A percentile compares a stretch with the other conserved stretches of the same genome.
phyloP scores from a whole-genome alignment of 2,797 vertebrate species.

The Onychomys arenicola region DNA sequence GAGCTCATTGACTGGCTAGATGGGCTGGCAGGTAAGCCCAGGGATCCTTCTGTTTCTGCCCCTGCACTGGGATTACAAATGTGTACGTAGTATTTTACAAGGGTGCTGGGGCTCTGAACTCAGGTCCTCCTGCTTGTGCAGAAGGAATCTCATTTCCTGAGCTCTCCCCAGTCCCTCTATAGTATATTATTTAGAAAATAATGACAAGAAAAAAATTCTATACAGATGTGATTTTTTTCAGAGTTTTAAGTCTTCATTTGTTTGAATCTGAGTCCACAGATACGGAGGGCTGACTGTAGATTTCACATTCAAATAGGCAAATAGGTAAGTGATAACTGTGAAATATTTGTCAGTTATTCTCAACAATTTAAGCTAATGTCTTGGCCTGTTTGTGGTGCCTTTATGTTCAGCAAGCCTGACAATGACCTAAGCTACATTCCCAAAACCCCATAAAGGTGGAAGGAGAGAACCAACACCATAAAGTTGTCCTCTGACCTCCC shows the following conservation, averaged over 20 bases:
- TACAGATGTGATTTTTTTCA: neutral
- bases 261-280: neutral
- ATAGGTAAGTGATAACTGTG: neutral
- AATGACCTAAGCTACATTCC: neutral
- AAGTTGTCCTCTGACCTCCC: neutral
- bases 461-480: neutral
- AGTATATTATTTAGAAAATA: neutral
- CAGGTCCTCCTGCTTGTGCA: neutral
- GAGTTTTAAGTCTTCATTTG: neutral
- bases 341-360: conserved; percentile 4
- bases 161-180: neutral
- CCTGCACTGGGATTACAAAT: neutral
- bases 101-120: neutral
- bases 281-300: neutral
- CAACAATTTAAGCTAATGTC: neutral
- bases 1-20: neutral
- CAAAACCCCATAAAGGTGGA: neutral
- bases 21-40: neutral
- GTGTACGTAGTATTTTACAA: neutral
- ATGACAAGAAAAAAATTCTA: neutral
- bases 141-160: neutral
- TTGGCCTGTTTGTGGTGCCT: neutral
- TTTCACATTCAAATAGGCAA: neutral
- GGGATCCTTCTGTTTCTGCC: neutral
- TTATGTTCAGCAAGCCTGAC: neutral